phyloP scores from a whole-genome alignment of 1,140 invertebrate genomes.

The Bombus huntii region DNA sequence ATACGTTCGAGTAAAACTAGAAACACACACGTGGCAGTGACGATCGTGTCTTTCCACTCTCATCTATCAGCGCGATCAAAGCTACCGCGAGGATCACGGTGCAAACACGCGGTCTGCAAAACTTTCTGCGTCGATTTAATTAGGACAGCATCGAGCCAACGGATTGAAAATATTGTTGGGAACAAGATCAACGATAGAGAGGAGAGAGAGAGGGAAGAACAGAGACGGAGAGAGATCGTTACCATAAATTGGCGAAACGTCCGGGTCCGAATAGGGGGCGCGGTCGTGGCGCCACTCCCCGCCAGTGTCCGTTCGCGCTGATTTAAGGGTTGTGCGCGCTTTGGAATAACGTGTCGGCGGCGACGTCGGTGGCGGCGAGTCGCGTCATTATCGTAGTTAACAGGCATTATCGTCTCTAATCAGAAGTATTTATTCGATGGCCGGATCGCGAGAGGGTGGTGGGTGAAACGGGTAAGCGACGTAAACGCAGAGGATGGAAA shows the following conservation, averaged over 20 bases:
- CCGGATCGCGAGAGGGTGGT: neutral
- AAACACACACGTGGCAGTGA: neutral
- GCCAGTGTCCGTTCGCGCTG: neutral
- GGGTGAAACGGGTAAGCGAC: neutral
- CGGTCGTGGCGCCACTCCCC: slow-evolving; percentile 9
- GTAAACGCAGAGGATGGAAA: neutral
- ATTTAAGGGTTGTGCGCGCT: slow-evolving; percentile 20
- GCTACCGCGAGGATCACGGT: neutral
- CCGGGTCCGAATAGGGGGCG: neutral
- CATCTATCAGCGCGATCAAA: neutral
- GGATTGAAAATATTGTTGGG: neutral
- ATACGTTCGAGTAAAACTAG: neutral
- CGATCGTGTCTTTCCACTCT: no score
- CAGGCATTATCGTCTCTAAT: slow-evolving; percentile 31
- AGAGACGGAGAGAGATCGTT: neutral
- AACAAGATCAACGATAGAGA: neutral
- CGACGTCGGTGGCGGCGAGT: neutral
- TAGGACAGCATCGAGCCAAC: neutral
- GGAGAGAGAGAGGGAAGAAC: neutral
- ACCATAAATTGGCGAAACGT: slow-evolving; percentile 19
- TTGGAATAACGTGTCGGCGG: neutral
- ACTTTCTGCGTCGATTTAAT: neutral
- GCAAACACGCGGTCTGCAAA: neutral
- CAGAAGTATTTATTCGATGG: slow-evolving; percentile 49
- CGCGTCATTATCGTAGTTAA: slow-evolving; percentile 42